phyloP scores from a whole-genome alignment of 1,140 invertebrate species.

The Andrena cerasifolii region DNA sequence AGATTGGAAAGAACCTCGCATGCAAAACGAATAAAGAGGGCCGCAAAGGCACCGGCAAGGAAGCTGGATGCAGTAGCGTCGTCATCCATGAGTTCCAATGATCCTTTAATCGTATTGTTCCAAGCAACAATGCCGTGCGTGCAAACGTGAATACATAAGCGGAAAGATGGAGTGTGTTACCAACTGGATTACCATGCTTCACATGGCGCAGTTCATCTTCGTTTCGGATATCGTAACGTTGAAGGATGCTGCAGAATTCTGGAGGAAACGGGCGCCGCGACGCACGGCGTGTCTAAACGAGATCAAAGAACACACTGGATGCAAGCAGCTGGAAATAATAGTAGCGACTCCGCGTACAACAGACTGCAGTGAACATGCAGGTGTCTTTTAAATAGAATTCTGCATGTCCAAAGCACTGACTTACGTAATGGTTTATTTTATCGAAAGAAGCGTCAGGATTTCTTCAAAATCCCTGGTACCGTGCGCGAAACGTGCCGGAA shows the following conservation, averaged over 20 bases:
- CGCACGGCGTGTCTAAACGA: background rate
- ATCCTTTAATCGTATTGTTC: conserved; percentile 50
- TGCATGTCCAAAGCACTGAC: too few relatives aligned
- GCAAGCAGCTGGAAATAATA: background rate
- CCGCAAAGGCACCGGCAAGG: background rate
- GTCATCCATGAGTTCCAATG: conserved; percentile 50
- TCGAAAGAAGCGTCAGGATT: too few relatives aligned
- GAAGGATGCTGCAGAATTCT: conserved; percentile 32
- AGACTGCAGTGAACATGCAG: too few relatives aligned
- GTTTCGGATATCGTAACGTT: conserved; percentile 55
- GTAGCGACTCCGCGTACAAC: too few relatives aligned
- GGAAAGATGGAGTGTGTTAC: conserved; percentile 52
- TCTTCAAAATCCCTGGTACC: too few relatives aligned
- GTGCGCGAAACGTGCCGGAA: too few relatives aligned
- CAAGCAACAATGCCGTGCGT: conserved; percentile 16
- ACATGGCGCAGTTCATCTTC: conserved; percentile 57
- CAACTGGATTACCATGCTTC: conserved; percentile 62
- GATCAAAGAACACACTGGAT: background rate
- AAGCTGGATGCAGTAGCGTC: background rate
- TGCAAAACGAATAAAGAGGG: too few relatives aligned
- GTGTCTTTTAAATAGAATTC: too few relatives aligned
- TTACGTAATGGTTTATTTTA: too few relatives aligned
- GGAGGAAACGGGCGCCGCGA: background rate
- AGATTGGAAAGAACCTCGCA: too few relatives aligned
- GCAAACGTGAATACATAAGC: conserved; percentile 31